These are phyloP conservation scores for Eulacestoma nigropectus DNA, from an alignment of 2,113 vertebrate genomes.

Conservation along the genomic window DNA sequence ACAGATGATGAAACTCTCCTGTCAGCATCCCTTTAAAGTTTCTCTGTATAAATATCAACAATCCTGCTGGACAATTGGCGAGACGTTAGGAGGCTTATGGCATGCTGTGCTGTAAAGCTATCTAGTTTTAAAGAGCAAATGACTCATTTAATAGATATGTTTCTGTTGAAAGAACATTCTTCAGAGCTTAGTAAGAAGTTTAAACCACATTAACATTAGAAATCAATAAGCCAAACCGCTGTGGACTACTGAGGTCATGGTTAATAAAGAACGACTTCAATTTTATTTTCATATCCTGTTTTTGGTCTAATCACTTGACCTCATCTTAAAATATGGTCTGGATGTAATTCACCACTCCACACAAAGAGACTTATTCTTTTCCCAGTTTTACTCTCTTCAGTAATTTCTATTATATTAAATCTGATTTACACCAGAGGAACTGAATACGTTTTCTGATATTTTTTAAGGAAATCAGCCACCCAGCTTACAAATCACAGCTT, in stretches of 20 bases:
- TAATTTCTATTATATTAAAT: background rate
- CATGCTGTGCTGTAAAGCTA: constrained; percentile 17
- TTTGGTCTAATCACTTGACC: constrained; percentile 29
- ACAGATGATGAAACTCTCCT: constrained; percentile 1
- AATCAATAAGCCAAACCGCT: constrained; percentile 55
- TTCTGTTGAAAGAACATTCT: constrained; percentile 52
- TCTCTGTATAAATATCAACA: constrained; percentile 39
- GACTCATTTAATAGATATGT: constrained; percentile 53
- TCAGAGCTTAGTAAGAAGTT: constrained; percentile 46
- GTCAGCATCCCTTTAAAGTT: constrained; percentile 34
- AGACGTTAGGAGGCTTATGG: background rate
- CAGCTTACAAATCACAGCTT: background rate
- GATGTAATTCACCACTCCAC: constrained; percentile 8
- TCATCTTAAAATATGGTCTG: constrained; percentile 21
- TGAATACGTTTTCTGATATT: background rate
- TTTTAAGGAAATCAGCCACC: background rate
- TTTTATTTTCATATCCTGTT: constrained; percentile 52
- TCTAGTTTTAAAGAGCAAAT: constrained; percentile 51
- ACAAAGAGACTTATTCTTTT: background rate
- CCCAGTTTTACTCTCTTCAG: background rate
- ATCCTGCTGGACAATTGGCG: background rate
- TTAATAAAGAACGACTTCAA: constrained; percentile 36
- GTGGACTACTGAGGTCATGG: constrained; percentile 29
- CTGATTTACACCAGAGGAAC: background rate
- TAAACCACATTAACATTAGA: constrained; percentile 53